Conservation (phyloP, 30 jellyfish, hydroid and myxozoan species). For the Aurelia aurita region DNA sequence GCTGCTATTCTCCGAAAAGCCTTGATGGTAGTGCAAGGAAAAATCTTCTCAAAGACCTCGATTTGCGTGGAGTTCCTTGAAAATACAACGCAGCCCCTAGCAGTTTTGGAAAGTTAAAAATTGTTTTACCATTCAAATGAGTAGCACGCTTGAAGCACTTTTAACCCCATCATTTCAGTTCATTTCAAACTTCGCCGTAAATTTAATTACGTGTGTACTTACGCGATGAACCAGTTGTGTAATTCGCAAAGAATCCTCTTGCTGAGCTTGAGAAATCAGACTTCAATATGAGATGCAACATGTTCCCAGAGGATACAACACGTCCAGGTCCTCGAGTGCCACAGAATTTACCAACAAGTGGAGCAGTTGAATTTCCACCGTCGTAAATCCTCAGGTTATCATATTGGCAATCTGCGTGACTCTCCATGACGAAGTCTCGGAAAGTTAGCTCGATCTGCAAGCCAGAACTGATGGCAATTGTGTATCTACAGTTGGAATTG, state of each 20-base stretch:
- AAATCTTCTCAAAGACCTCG: no score
- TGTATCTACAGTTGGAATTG: slow-evolving; percentile 74
- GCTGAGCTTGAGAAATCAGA: slow-evolving; percentile 70
- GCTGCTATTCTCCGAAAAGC: no score
- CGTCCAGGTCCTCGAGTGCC: slow-evolving; percentile 75
- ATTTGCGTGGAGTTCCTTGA: no score
- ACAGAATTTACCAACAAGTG: slow-evolving; percentile 75
- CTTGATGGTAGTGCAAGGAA: no score
- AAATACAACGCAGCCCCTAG: no score
- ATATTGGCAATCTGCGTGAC: slow-evolving; percentile 63
- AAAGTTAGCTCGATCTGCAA: slow-evolving; percentile 58
- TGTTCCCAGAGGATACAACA: slow-evolving; percentile 78
- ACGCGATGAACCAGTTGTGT: slow-evolving; percentile 81
- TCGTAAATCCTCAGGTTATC: slow-evolving; percentile 80
- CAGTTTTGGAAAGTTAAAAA: no score
- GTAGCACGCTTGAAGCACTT: no score
- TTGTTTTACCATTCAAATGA: no score
- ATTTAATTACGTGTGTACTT: neutral
- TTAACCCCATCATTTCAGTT: no score
- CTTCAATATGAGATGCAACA: slow-evolving; percentile 52
- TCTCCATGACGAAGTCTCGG: slow-evolving; percentile 67
- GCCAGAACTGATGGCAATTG: slow-evolving; percentile 78
- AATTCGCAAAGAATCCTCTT: slow-evolving; percentile 78
- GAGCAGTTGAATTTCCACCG: slow-evolving; percentile 81
- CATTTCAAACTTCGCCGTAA: no score